phyloP scores from a whole-genome alignment of 2,888 invertebrate species.

The Pomacea canaliculata region DNA sequence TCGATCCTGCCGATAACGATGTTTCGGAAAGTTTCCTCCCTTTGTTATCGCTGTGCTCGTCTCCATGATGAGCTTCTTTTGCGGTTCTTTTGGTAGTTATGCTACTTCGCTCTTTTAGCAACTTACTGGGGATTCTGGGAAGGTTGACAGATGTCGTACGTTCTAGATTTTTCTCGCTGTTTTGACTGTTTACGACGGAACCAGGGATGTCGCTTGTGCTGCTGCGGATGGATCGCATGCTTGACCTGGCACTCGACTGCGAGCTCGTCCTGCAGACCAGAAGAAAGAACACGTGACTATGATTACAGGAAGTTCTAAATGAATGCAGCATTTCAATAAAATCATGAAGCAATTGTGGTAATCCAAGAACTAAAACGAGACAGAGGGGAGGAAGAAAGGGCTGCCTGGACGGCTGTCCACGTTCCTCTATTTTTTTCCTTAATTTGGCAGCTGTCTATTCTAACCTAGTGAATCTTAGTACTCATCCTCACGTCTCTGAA shows the following conservation, averaged over 20 bases:
- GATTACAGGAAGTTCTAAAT: no score
- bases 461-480: no score
- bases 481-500: no score
- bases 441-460: no score
- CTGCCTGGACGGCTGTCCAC: no score
- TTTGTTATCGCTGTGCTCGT: constrained; percentile 2
- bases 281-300: neutral
- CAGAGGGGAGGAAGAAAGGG: no score
- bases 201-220: constrained; percentile 8
- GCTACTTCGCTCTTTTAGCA: constrained; percentile 1
- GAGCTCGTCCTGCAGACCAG: constrained; percentile 9
- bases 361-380: no score
- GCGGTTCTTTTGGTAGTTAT: neutral
- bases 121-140: constrained; percentile 24
- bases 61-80: neutral
- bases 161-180: neutral
- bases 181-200: neutral
- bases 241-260: constrained; percentile 15
- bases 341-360: no score
- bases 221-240: constrained; percentile 10
- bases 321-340: no score
- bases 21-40: constrained; percentile 7
- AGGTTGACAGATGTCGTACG: constrained; percentile 1
- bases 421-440: no score
- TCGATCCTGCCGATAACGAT: neutral